Base-by-base conservation (phyloP, 2,888 invertebrate species). In the Julus scanicus region DNA sequence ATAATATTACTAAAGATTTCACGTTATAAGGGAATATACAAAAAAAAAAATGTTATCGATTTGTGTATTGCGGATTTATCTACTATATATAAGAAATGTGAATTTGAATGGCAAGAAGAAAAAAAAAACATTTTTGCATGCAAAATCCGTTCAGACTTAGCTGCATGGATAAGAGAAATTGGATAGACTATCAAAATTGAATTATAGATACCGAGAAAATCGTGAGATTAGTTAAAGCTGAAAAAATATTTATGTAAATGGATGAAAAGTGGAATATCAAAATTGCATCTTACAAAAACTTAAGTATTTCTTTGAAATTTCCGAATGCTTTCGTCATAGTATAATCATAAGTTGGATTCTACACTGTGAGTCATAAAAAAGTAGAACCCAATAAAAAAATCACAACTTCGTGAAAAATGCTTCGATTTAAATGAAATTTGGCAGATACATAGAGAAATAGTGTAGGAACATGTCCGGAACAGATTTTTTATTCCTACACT, bases 231-330 rank as follows among this genome's bases (percentile, higher is more conserved):
- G 20, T 29, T 71, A 71, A 71, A 71, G 71, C 8, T 71, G 71
- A 29, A 71, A 71, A 44, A 63, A 63, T 63, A 63, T 63, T 63
- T 63, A 63, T 63, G n/a, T 53, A n/a, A 63, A 63, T 63, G 15
- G 57, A 6, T 63, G 57, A n/a, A n/a, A 63, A 63, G n/a, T n/a
- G n/a, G 1, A 63, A 17, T 9, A 63, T 15, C 57, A 63, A 8
- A 5, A 44, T 44, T 8, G 5, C 8, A 44, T 44, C 44, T 44
- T 44, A 44, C 2, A 44, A 44, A 8, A 44, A 44, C 5, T 29
- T 29, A 29, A 29, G 29, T 29, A 29, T 29, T 29, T 29, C 29
- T 29, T 29, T 29, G 29, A 29, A 1, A 29, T 29, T 29, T 29
- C 29, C 0, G 29, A 29, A 29, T 29, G 29, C 29, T 29, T 29